Evolutionary conservation across 1,140 invertebrate genomes (phyloP).

Genomic region (Hylyphantes graminicola): DNA sequence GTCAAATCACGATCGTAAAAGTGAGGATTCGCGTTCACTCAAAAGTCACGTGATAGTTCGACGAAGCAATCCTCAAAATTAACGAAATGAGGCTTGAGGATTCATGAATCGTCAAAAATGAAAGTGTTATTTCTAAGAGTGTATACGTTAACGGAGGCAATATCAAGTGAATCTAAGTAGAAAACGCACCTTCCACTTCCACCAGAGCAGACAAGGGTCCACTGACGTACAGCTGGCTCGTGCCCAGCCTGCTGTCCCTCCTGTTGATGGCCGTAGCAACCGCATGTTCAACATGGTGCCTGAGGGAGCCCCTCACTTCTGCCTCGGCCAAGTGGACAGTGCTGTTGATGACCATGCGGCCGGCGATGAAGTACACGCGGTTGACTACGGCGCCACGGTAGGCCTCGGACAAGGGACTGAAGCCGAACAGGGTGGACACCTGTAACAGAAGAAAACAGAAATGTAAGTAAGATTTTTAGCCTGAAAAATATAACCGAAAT

Average conservation of each 20-base stretch:
- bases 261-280: constrained; percentile 73
- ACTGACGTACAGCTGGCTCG: constrained; percentile 85
- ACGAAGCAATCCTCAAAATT: too few species aligned
- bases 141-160: too few species aligned
- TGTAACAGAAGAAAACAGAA: neutral
- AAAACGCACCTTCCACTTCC: constrained; percentile 73
- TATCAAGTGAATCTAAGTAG: too few species aligned
- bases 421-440: constrained; percentile 55
- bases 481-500: too few species aligned
- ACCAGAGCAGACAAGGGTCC: constrained; percentile 80
- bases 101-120: too few species aligned
- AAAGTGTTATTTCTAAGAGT: too few species aligned
- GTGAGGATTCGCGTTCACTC: too few species aligned
- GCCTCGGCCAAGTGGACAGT: constrained; percentile 77
- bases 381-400: constrained; percentile 85
- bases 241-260: constrained; percentile 85
- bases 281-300: constrained; percentile 76
- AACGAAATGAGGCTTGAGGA: too few species aligned
- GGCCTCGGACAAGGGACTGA: constrained; percentile 74
- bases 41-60: too few species aligned
- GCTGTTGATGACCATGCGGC: constrained; percentile 81
- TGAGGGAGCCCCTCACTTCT: constrained; percentile 67
- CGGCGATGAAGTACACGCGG: constrained; percentile 78
- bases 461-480: too few species aligned
- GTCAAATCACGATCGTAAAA: too few species aligned